phyloP scores from a whole-genome alignment of 1,140 invertebrate species.

The Drosophila sproati region DNA sequence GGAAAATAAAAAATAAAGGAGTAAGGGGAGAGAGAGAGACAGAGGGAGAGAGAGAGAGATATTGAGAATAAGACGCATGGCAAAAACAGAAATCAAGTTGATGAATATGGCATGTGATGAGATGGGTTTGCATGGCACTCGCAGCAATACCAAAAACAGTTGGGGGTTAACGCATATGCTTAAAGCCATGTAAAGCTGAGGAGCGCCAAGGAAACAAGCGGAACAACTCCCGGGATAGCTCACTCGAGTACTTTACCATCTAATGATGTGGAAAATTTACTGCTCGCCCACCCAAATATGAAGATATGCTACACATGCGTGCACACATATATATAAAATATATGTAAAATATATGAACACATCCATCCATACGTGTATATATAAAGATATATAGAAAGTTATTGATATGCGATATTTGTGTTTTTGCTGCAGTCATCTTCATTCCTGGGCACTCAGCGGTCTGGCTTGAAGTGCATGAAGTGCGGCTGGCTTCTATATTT shows the following conservation, averaged over 20 bases:
- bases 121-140: slow-evolving; percentile 63
- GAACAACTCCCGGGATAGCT: slow-evolving; percentile 47
- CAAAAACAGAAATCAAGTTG: slow-evolving; percentile 59
- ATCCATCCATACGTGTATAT: slow-evolving; percentile 21
- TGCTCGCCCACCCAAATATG: slow-evolving; percentile 38
- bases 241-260: slow-evolving; percentile 52
- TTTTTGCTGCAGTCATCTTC: slow-evolving; percentile 45
- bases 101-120: slow-evolving; percentile 74
- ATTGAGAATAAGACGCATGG: slow-evolving; percentile 6
- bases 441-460: slow-evolving; percentile 28
- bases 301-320: not conserved
- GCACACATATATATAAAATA: slow-evolving; percentile 3
- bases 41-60: not conserved
- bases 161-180: slow-evolving; percentile 23
- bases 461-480: slow-evolving; percentile 31
- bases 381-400: slow-evolving; percentile 45
- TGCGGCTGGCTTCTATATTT: slow-evolving; percentile 9
- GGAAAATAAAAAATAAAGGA: not conserved
- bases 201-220: slow-evolving; percentile 19
- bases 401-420: slow-evolving; percentile 55
- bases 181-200: slow-evolving; percentile 12
- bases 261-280: slow-evolving; percentile 77
- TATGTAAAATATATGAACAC: slow-evolving; percentile 1
- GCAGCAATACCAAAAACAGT: slow-evolving; percentile 31
- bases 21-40: not conserved